These are phyloP conservation scores for Arothron firmamentum DNA, from an alignment of 2,113 vertebrate species.

Conservation along the genomic window DNA sequence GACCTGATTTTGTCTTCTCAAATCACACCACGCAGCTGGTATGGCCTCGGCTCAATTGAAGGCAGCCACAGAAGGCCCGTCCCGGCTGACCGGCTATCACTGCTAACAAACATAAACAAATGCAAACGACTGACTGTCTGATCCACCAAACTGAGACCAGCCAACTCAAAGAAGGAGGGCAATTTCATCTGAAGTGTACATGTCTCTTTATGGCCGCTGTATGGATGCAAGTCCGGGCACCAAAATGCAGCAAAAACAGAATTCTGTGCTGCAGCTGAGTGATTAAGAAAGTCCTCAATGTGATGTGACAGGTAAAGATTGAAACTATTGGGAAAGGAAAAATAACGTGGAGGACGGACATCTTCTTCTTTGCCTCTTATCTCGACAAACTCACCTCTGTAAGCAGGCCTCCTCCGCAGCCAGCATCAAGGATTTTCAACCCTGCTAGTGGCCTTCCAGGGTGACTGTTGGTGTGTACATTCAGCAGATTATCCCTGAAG, in stretches of 20 bases:
- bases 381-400: constrained; percentile 80
- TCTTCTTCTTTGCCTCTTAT: background rate
- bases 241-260: constrained; percentile 11
- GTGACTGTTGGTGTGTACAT: constrained; percentile 66
- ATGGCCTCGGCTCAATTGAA: constrained; percentile 43
- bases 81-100: constrained; percentile 17
- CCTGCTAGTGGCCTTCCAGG: constrained; percentile 82
- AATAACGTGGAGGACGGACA: background rate
- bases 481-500: constrained; percentile 89
- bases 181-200: constrained; percentile 24
- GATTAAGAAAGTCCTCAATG: constrained; percentile 1
- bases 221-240: constrained; percentile 11
- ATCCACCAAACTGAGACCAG: constrained; percentile 64
- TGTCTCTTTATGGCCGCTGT: constrained; percentile 27
- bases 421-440: constrained; percentile 86
- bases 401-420: constrained; percentile 92
- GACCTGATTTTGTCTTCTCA: constrained; percentile 65
- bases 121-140: constrained; percentile 56
- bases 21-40: constrained; percentile 53
- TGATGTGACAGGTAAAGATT: constrained; percentile 34
- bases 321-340: constrained; percentile 21
- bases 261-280: background rate
- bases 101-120: constrained; percentile 61
- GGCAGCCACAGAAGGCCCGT: constrained; percentile 26
- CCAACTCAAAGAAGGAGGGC: constrained; percentile 32